Base-by-base conservation (phyloP, 1,140 invertebrate species). In the Musca domestica region DNA sequence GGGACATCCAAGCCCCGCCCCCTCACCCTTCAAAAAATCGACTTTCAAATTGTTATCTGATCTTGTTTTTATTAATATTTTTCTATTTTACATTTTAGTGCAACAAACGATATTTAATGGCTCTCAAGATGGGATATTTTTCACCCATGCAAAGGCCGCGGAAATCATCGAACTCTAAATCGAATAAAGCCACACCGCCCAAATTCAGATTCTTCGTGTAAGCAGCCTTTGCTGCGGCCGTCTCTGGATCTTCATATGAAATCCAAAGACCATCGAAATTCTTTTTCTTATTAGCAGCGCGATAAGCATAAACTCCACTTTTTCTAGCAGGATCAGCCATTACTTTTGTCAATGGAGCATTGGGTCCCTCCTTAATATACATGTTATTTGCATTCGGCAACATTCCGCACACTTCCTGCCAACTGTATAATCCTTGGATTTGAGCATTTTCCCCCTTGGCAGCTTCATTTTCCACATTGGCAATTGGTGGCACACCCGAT, bases 241-340 rank as follows among this genome's bases (percentile, higher is more conserved):
- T 95, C 67, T 94, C 90, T 0, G 90, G 87, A 77, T 97, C 93
- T 76, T 98, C 95, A 75, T 91, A 97, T 58, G 90, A 90, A 0
- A 96, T 90, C 95, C 95, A 98, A 66, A 95, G 87, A 41, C 93
- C 90, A 9, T 87, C 87, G 9, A 89, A 85, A 4, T 85, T 87
- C 58, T 84, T 88, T 41, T 88, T 85, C 67, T 91, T 88, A 64
- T 90, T 89, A 0, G 89, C 74, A 0, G 86, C 68, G 72, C 89
- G 86, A 83, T 87, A 93, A 1, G 90, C 91, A 74, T 92, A 94
- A 6, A 87, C 87, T 22, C 91, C 91, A 69, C 88, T 89, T 70
- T 90, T 87, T 73, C 91, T 90, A 65, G 88, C 88, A 0, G 89
- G 88, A 74, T 93, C 92, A 14, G 85, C 85, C 19, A 92, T 87